Evolutionary conservation across 2,888 invertebrate genomes (phyloP), one percentile per base, ranked within the genome.

Genomic region (Eilema sororculum): DNA sequence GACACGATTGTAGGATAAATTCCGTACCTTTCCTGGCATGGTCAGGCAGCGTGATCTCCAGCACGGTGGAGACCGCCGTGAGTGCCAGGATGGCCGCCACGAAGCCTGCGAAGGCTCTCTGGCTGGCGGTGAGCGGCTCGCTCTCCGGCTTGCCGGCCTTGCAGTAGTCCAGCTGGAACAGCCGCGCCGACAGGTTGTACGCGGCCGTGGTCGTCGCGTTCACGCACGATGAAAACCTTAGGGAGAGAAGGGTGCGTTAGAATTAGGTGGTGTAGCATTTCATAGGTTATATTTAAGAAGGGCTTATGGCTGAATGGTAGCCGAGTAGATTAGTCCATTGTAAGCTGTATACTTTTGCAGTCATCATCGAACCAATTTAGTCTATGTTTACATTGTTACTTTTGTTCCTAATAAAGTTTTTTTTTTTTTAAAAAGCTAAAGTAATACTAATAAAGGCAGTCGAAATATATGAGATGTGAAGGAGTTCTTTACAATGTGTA

Each of bases 141-240:
- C 0, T 56, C 69, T 74, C 73, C 13, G 63, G 37, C 24, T 67
- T 13, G 64, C 28, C 67, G 12, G 41, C 20, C 64, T 13, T 73
- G 85, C 95, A 94, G 89, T 94, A 93, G 65, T 92, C 89, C 80
- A 93, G 86, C 68, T 82, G 82, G 80, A 81, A 85, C 64, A 93
- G 88, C 0, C 86, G 87, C 56, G 94, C 93, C 0, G 90, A 88
- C 73, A 95, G 86, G 76, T 90, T 88, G 89, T 93, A 89, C 3
- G 78, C 67, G 0, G 88, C 77, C 75, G 86, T 83, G 28, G 87
- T 91, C 70, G 85, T 90, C 65, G 87, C 87, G 85, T 93, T 93
- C 74, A 95, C 91, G 73, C 95, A 95, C 0, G 87, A 85, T 30
- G 87, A 81, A 81, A 94, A 94, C 94, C 95, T 94, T 83, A 0